These are phyloP conservation scores for Labroides dimidiatus DNA, from an alignment of 2,797 vertebrate genomes.

Conservation along the genomic window DNA sequence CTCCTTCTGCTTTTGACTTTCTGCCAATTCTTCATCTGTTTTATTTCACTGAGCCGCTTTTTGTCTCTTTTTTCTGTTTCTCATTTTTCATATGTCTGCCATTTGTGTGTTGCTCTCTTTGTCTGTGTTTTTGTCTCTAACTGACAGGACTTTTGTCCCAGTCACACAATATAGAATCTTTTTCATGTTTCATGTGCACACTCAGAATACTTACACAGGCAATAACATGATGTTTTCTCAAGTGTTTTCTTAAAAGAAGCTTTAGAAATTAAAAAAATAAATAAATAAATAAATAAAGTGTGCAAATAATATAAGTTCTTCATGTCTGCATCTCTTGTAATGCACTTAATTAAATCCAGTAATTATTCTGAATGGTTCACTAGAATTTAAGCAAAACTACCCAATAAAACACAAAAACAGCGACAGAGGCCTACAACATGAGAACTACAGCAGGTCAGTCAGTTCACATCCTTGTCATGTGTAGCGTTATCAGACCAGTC, in stretches of 20 bases:
- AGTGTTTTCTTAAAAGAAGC: too few species aligned
- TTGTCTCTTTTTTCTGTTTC: not conserved
- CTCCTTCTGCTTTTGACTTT: slow-evolving; percentile 7
- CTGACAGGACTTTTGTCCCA: too few species aligned
- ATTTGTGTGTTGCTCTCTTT: not conserved
- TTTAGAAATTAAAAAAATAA: too few species aligned
- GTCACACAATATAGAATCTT: too few species aligned
- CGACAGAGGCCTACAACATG: not conserved
- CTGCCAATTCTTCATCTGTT: slow-evolving; percentile 16
- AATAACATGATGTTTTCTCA: too few species aligned
- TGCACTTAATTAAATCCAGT: too few species aligned
- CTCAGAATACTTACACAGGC: too few species aligned
- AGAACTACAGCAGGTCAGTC: not conserved
- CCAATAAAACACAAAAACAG: too few species aligned
- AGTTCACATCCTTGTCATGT: slow-evolving; percentile 26
- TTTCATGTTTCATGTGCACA: too few species aligned
- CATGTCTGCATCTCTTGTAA: too few species aligned
- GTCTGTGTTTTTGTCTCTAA: not conserved
- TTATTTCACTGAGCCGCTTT: not conserved
- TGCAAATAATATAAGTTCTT: too few species aligned
- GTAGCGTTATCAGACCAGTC: slow-evolving; percentile 7
- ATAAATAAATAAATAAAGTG: too few species aligned
- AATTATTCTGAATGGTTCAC: not conserved
- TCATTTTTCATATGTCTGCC: not conserved
- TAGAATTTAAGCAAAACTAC: not conserved